Conservation (phyloP, 2,797 vertebrate species). For the Sciaenops ocellatus region DNA sequence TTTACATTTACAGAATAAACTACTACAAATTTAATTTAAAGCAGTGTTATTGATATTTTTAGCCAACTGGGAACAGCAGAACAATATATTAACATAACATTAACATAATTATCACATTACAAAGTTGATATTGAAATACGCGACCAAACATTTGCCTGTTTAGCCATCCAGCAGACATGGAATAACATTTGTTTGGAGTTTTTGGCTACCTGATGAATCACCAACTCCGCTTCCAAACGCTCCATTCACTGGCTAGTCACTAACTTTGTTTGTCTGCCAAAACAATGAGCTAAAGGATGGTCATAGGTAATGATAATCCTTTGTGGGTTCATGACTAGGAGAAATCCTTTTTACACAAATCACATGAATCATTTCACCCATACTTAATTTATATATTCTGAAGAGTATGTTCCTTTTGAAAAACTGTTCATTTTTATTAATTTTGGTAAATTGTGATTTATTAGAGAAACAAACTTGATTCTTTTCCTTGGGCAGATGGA, state of each 20-base stretch:
- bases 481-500: slow-evolving; percentile 90
- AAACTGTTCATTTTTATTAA: too few species aligned
- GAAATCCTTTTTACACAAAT: neutral
- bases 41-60: neutral
- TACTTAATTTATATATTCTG: neutral
- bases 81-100: neutral
- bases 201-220: neutral
- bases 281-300: neutral
- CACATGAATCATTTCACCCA: neutral
- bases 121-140: too few species aligned
- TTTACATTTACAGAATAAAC: neutral
- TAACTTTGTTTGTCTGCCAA: neutral
- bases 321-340: too few species aligned
- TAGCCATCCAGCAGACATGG: neutral
- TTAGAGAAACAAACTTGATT: slow-evolving; percentile 1
- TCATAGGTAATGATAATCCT: neutral
- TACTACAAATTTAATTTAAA: neutral
- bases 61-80: neutral
- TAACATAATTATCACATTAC: neutral
- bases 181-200: neutral
- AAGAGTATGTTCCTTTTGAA: neutral
- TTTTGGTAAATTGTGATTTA: neutral
- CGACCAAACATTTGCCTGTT: neutral
- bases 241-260: neutral
- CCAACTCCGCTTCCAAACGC: neutral